Conservation (phyloP, 2,113 vertebrate species). For the Chunga burmeisteri region DNA sequence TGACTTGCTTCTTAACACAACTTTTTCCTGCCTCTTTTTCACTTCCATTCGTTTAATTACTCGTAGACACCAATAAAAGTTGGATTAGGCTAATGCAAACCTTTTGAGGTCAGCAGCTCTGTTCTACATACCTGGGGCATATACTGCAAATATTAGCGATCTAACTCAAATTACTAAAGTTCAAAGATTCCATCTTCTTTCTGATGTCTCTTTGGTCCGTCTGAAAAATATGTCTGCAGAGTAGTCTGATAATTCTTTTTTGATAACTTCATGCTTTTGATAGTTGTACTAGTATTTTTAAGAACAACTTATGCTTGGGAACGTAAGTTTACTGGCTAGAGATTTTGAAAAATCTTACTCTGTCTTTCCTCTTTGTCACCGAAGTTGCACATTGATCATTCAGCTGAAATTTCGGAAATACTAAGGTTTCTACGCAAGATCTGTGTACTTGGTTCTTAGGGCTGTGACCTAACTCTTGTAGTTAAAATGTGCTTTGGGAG, state of each 20-base stretch:
- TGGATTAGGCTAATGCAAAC: background rate
- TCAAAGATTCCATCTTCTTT: conserved; percentile 16
- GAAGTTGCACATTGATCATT: background rate
- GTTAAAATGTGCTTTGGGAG: background rate
- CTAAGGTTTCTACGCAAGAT: background rate
- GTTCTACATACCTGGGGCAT: conserved; percentile 25
- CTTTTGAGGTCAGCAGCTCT: conserved; percentile 56
- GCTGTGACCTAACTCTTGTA: background rate
- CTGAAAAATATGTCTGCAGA: conserved; percentile 22
- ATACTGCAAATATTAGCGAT: conserved; percentile 4
- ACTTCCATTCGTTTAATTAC: background rate
- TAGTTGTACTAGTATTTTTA: background rate
- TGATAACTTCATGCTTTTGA: background rate
- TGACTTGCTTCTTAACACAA: conserved; percentile 19
- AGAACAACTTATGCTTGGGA: background rate
- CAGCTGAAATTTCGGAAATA: background rate
- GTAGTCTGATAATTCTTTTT: background rate
- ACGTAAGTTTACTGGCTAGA: background rate
- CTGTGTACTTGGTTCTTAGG: background rate
- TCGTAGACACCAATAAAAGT: background rate
- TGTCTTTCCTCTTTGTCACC: background rate
- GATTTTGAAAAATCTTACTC: background rate
- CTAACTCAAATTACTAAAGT: conserved; percentile 23
- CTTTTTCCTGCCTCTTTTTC: background rate
- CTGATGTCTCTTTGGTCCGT: conserved; percentile 37